These are phyloP conservation scores for Eupleurogrammus muticus DNA, from an alignment of 2,797 vertebrate genomes.

Conservation along the genomic window DNA sequence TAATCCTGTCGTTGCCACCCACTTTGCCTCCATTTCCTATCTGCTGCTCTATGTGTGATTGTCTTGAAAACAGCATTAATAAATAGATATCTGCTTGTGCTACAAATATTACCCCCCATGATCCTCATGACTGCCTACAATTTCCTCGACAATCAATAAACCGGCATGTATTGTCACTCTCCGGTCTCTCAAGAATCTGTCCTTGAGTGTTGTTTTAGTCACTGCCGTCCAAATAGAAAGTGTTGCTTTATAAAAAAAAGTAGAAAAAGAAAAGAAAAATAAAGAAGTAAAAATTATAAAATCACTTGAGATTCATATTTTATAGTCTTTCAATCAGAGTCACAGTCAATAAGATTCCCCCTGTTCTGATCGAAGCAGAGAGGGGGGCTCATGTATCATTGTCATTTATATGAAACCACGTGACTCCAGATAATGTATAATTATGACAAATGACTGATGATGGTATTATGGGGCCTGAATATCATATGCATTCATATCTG, in stretches of 20 bases:
- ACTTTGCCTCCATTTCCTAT: slow-evolving; percentile 58
- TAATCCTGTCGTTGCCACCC: slow-evolving; percentile 55
- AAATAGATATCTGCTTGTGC: slow-evolving; percentile 26
- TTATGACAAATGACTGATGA: slow-evolving; percentile 83
- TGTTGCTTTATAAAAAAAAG: slow-evolving; percentile 8
- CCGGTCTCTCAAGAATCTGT: not conserved
- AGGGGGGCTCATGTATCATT: slow-evolving; percentile 60
- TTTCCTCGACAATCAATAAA: slow-evolving; percentile 13
- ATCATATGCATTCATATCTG: slow-evolving; percentile 66
- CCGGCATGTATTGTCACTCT: slow-evolving; percentile 2
- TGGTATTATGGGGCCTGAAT: slow-evolving; percentile 62
- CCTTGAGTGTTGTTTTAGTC: not conserved
- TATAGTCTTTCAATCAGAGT: slow-evolving; percentile 32
- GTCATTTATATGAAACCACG: slow-evolving; percentile 60
- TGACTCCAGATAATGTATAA: slow-evolving; percentile 76
- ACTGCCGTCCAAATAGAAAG: slow-evolving; percentile 3
- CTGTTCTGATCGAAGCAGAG: slow-evolving; percentile 21
- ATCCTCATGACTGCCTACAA: slow-evolving; percentile 4
- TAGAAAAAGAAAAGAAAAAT: too few relatives aligned
- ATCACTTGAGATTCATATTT: slow-evolving; percentile 30
- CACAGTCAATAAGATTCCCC: slow-evolving; percentile 11
- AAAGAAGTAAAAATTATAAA: not conserved
- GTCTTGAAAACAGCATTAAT: slow-evolving; percentile 40
- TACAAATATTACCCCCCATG: slow-evolving; percentile 8
- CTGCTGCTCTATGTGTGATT: slow-evolving; percentile 31